Base-by-base conservation (phyloP, 1,140 invertebrate species). In the Trichonephila clavipes region DNA sequence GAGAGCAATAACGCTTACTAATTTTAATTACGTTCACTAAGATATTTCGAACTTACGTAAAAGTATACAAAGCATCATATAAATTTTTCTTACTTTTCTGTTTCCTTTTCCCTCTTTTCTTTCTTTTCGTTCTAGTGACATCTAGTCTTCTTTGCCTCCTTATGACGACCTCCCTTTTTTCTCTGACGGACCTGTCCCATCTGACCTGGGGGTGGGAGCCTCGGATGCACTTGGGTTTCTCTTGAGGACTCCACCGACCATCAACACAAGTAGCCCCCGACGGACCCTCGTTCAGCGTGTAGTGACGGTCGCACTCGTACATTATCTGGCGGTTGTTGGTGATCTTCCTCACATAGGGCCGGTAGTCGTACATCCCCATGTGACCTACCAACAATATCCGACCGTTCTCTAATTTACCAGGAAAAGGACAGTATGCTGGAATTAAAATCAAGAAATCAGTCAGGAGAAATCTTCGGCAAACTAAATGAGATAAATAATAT, bases 361-460 rank as follows among this genome's bases (percentile, higher is more conserved):
- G 96, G 95, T 99, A 99, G 95, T 99, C 98, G 95, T 99, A 99
- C 61, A 99, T 97, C 0, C 99, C 99, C 98, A 99, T 99, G 95
- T 99, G 98, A 5, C 99, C 99, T 3, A 99, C 98, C 0, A 99
- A 96, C 19, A 99, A 96, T 0, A 99, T 98, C 95, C 98, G 98
- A 14, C 99, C 99, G 95, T 99, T 97, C 87, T 97, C 96, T 77
- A 99, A 97, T 94, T 97, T 97, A 2, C 99, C 99, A 24, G 99
- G 99, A 95, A 98, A 99, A 0, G 98, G 98, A 95, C 99, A 99
- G 95, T 98, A 99, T 1, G 99, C 98, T 98, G 96, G 91, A 69
- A 69, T 96, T 96, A 72, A 62, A 87, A 1, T 28, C 18, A 69
- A n/a, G 3, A 59, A 81, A 72, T 90, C 24, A 81, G 34, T 3